phyloP scores from a whole-genome alignment of 2,888 invertebrate species.

The Julus scandinavius region DNA sequence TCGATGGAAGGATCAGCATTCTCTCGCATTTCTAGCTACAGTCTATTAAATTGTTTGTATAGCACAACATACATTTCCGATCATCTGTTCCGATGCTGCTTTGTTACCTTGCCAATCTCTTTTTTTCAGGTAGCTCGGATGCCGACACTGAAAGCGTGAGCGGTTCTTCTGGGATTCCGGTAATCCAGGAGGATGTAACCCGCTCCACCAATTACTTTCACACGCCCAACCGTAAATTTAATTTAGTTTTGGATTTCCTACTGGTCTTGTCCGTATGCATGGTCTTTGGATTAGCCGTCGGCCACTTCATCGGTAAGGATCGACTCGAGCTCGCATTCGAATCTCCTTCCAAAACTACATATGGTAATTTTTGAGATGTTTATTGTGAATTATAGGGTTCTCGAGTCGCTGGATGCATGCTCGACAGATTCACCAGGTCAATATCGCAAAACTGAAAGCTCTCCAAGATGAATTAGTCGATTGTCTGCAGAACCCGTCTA shows the following conservation, averaged over 20 bases:
- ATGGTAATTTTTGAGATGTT: neutral
- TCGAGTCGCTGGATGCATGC: slow-evolving; percentile 57
- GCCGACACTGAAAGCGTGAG: slow-evolving; percentile 49
- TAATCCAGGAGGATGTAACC: slow-evolving; percentile 47
- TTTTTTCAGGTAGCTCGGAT: neutral
- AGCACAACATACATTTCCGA: neutral
- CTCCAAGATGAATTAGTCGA: slow-evolving; percentile 59
- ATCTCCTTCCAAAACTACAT: neutral
- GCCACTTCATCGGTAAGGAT: slow-evolving; percentile 58
- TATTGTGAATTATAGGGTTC: slow-evolving; percentile 57
- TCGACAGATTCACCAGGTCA: slow-evolving; percentile 56
- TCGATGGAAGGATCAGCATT: neutral
- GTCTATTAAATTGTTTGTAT: neutral
- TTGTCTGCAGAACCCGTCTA: slow-evolving; percentile 58
- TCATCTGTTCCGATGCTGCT: neutral
- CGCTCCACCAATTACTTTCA: slow-evolving; percentile 58
- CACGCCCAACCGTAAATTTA: slow-evolving; percentile 58
- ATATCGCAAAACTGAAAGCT: slow-evolving; percentile 58
- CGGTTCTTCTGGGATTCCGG: slow-evolving; percentile 49
- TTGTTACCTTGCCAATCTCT: neutral
- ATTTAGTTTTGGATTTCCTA: slow-evolving; percentile 58
- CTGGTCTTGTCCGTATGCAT: slow-evolving; percentile 57
- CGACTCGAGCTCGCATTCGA: neutral
- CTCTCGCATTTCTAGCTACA: neutral
- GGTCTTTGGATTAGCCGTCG: slow-evolving; percentile 59